These are phyloP conservation scores for Okapia johnstoni DNA, from an alignment of 2,113 vertebrate genomes.

Conservation along the genomic window DNA sequence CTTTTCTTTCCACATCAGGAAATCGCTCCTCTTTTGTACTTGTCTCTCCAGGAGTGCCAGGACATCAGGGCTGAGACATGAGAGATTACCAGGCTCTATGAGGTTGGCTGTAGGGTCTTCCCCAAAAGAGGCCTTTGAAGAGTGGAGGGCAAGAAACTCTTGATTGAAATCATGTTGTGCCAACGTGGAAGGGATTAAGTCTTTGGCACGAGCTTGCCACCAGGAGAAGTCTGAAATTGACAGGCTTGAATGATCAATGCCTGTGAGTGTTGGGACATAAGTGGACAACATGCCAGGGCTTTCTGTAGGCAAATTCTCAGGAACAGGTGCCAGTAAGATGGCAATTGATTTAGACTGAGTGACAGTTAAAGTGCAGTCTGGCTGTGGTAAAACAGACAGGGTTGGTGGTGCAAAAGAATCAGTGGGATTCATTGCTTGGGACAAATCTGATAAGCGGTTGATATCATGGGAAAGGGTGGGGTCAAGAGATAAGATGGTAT, in stretches of 20 bases:
- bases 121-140: not conserved
- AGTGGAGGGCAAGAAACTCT: not conserved
- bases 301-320: not conserved
- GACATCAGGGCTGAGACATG: not conserved
- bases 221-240: not conserved
- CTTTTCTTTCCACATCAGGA: not conserved
- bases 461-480: not conserved
- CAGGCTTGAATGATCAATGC: not conserved
- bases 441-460: not conserved
- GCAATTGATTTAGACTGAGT: not conserved
- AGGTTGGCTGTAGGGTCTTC: not conserved
- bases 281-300: not conserved
- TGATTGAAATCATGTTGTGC: not conserved
- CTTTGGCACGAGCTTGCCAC: not conserved
- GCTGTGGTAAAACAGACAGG: not conserved
- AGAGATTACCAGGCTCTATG: not conserved
- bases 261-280: not conserved
- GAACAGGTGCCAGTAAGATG: not conserved
- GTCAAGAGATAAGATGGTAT: not conserved
- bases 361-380: not conserved
- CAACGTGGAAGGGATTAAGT: not conserved
- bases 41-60: not conserved
- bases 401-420: not conserved
- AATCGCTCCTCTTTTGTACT: not conserved
- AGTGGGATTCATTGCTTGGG: not conserved